phyloP scores from a whole-genome alignment of 2,888 invertebrate genomes.

The Cynaeus angustus region DNA sequence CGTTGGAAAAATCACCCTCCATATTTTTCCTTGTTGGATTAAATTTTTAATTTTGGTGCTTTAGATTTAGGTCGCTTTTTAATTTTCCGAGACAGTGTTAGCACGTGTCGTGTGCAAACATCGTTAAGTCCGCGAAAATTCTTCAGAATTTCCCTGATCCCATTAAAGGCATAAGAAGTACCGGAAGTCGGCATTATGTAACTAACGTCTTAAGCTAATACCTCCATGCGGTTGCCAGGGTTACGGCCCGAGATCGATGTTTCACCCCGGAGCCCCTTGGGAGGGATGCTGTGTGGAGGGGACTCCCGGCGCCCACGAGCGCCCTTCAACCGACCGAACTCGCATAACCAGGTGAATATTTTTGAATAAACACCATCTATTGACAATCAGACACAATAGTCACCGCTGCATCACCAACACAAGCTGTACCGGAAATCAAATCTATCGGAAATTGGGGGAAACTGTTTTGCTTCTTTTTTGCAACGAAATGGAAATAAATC shows the following conservation, averaged over 20 bases:
- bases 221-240: slow-evolving; percentile 67
- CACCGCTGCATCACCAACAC: slow-evolving; percentile 9
- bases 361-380: slow-evolving; percentile 53
- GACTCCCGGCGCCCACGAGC: slow-evolving; percentile 51
- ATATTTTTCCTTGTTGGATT: slow-evolving; percentile 18
- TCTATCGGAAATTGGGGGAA: slow-evolving; percentile 33
- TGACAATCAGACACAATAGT: slow-evolving; percentile 52
- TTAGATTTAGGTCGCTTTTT: slow-evolving; percentile 26
- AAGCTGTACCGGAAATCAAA: slow-evolving; percentile 19
- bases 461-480: slow-evolving; percentile 24
- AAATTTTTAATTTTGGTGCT: slow-evolving; percentile 35
- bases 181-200: slow-evolving; percentile 66
- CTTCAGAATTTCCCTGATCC: slow-evolving; percentile 53
- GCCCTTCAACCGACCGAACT: slow-evolving; percentile 69
- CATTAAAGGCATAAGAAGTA: slow-evolving; percentile 57
- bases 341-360: slow-evolving; percentile 50
- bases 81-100: slow-evolving; percentile 42
- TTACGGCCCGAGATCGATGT: slow-evolving; percentile 68
- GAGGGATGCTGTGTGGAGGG: slow-evolving; percentile 46
- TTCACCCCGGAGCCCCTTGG: slow-evolving; percentile 58
- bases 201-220: slow-evolving; percentile 68
- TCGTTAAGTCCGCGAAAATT: slow-evolving; percentile 49
- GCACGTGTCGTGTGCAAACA: slow-evolving; percentile 51
- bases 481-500: slow-evolving; percentile 28
- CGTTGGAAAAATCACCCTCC: slow-evolving; percentile 13